phyloP scores from a whole-genome alignment of 2,888 invertebrate genomes.

The Drosophila rellima region DNA sequence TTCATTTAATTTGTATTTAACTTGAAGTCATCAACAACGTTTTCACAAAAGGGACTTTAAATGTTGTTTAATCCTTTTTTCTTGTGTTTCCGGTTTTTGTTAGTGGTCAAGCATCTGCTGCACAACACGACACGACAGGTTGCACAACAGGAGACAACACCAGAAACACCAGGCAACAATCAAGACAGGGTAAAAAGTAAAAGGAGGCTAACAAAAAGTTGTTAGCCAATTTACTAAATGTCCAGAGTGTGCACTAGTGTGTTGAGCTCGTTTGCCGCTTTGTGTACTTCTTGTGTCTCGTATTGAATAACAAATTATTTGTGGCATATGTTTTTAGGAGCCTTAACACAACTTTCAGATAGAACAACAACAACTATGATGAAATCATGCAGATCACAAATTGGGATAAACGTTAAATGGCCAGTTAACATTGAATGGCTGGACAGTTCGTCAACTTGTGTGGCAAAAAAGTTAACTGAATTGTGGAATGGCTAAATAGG shows the following conservation, averaged over 20 bases:
- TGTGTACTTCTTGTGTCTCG: conserved; percentile 75
- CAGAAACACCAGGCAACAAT: conserved; percentile 29
- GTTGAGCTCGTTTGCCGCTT: conserved; percentile 70
- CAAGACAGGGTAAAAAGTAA: conserved; percentile 30
- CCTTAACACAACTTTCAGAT: conserved; percentile 31
- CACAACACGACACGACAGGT: conserved; percentile 41
- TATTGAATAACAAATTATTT: conserved; percentile 79
- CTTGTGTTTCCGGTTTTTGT: conserved; percentile 18
- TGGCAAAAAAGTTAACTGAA: conserved; percentile 43
- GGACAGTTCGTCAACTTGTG: conserved; percentile 29
- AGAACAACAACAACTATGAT: conserved; percentile 17
- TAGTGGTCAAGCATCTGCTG: conserved; percentile 67
- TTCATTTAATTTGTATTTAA: conserved; percentile 6
- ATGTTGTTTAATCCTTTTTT: conserved; percentile 29
- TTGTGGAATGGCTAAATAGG: conserved; percentile 43
- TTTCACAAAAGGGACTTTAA: conserved; percentile 10
- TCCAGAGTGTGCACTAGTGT: conserved; percentile 44
- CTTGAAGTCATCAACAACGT: neutral
- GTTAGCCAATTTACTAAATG: conserved; percentile 78
- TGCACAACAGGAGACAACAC: conserved; percentile 43
- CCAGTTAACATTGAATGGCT: conserved; percentile 47
- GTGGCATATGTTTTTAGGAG: conserved; percentile 72
- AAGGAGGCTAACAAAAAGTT: conserved; percentile 66
- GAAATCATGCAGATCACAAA: conserved; percentile 32
- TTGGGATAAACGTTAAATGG: conserved; percentile 47